Percentiles rank a stretch among this genome's conserved stretches.
phyloP scores from a whole-genome alignment of 2,888 invertebrate genomes.

The Acrobasis repandana region DNA sequence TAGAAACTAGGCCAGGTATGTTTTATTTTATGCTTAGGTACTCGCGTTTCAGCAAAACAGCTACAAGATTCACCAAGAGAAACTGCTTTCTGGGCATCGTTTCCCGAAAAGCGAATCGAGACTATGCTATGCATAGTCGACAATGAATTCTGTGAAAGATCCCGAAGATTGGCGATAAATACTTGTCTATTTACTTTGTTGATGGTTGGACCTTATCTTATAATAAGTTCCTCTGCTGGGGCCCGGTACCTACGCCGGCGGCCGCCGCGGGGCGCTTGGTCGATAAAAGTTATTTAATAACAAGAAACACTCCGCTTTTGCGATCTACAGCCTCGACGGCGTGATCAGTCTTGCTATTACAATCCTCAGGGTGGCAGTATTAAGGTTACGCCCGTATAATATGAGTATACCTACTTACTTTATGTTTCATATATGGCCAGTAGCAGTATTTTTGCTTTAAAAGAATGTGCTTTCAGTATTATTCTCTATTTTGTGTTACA shows the following conservation, averaged over 20 bases:
- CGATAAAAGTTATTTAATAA: slow-evolving; percentile 80
- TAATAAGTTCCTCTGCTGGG: slow-evolving; percentile 46
- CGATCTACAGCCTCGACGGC: slow-evolving; percentile 43
- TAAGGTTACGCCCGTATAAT: slow-evolving; percentile 8
- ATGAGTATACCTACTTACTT: not conserved
- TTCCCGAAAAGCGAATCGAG: too few species aligned
- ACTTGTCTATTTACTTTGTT: slow-evolving; percentile 23
- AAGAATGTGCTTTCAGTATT: not conserved
- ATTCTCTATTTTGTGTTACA: too few species aligned
- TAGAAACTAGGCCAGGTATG: too few species aligned
- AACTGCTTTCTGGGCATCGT: too few species aligned
- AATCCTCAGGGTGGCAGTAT: slow-evolving; percentile 21
- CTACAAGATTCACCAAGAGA: too few species aligned
- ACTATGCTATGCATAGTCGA: not conserved
- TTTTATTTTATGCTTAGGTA: too few species aligned
- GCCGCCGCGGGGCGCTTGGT: slow-evolving; percentile 52
- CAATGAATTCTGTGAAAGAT: slow-evolving; percentile 9
- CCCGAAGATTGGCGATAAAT: slow-evolving; percentile 17
- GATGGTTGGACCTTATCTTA: slow-evolving; percentile 30
- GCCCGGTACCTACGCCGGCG: slow-evolving; percentile 35
- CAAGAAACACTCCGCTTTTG: slow-evolving; percentile 60
- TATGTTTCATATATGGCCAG: slow-evolving; percentile 4
- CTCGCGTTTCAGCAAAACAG: too few species aligned
- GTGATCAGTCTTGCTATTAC: slow-evolving; percentile 49
- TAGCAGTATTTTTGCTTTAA: not conserved